phyloP scores from a whole-genome alignment of 1,140 invertebrate genomes.

The honey bee (Apis mellifera) region DNA sequence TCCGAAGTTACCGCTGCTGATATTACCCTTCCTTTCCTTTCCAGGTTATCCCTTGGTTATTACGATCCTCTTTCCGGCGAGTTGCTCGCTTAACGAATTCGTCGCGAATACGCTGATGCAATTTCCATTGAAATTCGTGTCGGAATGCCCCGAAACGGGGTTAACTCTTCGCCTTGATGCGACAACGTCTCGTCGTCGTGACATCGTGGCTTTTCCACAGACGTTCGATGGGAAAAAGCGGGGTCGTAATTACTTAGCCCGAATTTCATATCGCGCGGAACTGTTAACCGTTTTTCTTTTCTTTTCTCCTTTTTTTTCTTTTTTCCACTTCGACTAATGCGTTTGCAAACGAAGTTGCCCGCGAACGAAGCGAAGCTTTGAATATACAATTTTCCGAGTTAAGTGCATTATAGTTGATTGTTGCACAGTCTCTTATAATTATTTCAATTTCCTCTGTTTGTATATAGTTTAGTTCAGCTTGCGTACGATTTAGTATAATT shows the following conservation, averaged over 20 bases:
- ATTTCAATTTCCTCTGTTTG: not conserved
- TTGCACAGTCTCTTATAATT: not conserved
- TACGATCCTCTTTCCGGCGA: not conserved
- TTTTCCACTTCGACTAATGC: too few species aligned
- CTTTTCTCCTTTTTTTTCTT: too few species aligned
- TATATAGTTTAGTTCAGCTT: not conserved
- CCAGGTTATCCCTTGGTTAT: not conserved
- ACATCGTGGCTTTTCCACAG: too few species aligned
- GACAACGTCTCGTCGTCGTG: too few species aligned
- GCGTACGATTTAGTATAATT: not conserved
- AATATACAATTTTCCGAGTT: not conserved
- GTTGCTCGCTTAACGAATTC: constrained; percentile 16
- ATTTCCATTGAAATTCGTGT: constrained; percentile 48
- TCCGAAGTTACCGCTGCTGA: not conserved
- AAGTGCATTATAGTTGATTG: not conserved
- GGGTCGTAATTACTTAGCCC: too few species aligned
- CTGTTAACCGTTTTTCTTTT: too few species aligned
- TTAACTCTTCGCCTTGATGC: too few species aligned
- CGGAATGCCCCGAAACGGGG: not conserved
- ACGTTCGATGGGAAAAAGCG: too few species aligned
- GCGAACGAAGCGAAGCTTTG: not conserved
- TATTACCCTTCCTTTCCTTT: not conserved
- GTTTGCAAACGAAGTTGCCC: too few species aligned
- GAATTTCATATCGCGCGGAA: too few species aligned
- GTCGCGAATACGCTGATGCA: not conserved